These are phyloP conservation scores for Cylindroiulus punctatus DNA, from an alignment of 2,888 invertebrate species.

Conservation along the genomic window DNA sequence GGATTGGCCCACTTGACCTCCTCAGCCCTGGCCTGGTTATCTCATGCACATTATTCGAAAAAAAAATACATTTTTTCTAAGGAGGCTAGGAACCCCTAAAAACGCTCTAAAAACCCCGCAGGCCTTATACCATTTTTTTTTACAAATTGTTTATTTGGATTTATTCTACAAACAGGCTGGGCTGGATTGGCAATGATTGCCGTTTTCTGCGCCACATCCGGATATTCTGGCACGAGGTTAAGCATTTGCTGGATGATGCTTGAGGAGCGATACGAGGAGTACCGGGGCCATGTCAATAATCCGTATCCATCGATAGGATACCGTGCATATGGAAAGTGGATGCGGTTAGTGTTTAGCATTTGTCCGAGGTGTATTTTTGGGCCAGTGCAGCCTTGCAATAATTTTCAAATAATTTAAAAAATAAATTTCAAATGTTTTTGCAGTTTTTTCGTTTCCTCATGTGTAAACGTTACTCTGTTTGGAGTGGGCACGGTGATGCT, in stretches of 20 bases:
- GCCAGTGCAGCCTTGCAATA: background rate
- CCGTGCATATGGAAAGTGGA: constrained; percentile 71
- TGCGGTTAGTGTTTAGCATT: constrained; percentile 59
- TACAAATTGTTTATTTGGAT: constrained; percentile 59
- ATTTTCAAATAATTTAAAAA: background rate
- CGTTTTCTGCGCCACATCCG: constrained; percentile 72
- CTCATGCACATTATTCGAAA: too few relatives aligned
- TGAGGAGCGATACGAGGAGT: constrained; percentile 74
- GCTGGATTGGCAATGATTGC: constrained; percentile 73
- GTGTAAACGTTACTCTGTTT: constrained; percentile 65
- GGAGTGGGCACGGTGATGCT: constrained; percentile 76
- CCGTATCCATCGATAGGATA: constrained; percentile 77
- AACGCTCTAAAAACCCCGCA: too few relatives aligned
- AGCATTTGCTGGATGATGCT: constrained; percentile 77
- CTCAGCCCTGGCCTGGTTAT: too few relatives aligned
- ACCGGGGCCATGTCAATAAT: constrained; percentile 69
- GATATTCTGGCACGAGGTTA: constrained; percentile 74
- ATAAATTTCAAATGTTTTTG: background rate
- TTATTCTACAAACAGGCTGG: constrained; percentile 72
- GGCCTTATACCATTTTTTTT: background rate
- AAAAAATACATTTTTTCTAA: too few relatives aligned
- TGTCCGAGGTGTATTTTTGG: background rate
- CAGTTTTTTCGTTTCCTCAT: constrained; percentile 61
- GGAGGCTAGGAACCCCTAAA: too few relatives aligned
- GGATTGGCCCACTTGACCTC: too few relatives aligned